These are phyloP conservation scores for Ganaspis brasiliensis DNA, from an alignment of 2,888 invertebrate genomes.

Conservation along the genomic window DNA sequence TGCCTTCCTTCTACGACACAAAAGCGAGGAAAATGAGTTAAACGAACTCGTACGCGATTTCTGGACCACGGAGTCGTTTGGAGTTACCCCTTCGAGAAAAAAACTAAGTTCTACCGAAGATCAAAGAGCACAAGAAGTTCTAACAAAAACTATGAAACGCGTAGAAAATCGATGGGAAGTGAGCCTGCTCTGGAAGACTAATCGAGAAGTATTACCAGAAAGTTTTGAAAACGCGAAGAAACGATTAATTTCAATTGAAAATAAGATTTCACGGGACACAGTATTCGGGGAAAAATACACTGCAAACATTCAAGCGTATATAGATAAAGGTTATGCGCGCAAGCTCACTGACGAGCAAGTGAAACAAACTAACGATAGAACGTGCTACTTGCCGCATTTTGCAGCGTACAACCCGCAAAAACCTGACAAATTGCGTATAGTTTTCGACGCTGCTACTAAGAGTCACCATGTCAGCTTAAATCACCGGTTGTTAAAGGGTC, in stretches of 20 bases:
- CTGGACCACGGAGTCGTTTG: slow-evolving; percentile 21
- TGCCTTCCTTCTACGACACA: not conserved
- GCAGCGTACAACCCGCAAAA: slow-evolving; percentile 62
- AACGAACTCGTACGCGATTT: not conserved
- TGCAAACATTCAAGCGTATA: slow-evolving; percentile 32
- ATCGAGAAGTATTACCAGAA: slow-evolving; percentile 55
- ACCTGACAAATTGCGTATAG: slow-evolving; percentile 63
- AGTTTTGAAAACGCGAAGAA: slow-evolving; percentile 59
- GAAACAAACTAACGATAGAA: slow-evolving; percentile 35
- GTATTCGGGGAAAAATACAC: slow-evolving; percentile 53
- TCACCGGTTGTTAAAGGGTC: slow-evolving; percentile 67
- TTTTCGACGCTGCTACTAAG: slow-evolving; percentile 68
- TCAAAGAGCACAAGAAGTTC: not conserved
- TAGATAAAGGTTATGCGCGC: slow-evolving; percentile 60
- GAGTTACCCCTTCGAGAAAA: not conserved
- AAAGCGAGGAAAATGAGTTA: not conserved
- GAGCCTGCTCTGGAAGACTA: not conserved
- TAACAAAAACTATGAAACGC: not conserved
- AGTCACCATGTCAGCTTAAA: slow-evolving; percentile 61
- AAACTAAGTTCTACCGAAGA: not conserved
- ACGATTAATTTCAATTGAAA: slow-evolving; percentile 58
- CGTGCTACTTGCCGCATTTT: slow-evolving; percentile 50
- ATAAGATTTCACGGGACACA: slow-evolving; percentile 55
- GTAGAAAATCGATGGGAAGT: slow-evolving; percentile 4
- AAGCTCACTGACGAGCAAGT: slow-evolving; percentile 50